phyloP scores from a whole-genome alignment of 1,140 invertebrate genomes.

The Procambarus virginalis region DNA sequence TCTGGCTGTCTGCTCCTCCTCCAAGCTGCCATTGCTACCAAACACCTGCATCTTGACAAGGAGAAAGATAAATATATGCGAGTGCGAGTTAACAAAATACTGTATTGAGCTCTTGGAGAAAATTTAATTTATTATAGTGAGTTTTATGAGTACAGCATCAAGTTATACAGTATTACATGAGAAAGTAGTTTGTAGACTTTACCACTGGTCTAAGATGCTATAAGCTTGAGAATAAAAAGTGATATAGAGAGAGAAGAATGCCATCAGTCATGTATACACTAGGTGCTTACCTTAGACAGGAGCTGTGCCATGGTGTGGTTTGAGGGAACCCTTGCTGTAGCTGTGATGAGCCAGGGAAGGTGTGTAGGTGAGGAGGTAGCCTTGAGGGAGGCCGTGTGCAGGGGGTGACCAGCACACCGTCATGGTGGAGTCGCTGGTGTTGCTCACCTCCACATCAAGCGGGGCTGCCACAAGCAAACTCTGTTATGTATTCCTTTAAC shows the following conservation, averaged over 20 bases:
- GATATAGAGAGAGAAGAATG: no score
- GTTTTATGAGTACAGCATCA: no score
- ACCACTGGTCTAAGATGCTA: no score
- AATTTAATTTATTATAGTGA: no score
- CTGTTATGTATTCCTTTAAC: no score
- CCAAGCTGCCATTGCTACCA: background rate
- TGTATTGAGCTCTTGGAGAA: no score
- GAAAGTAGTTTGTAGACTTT: no score
- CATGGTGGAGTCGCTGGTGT: slow-evolving; percentile 37
- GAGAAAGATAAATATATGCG: background rate
- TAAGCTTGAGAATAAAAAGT: no score
- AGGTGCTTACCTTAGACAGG: slow-evolving; percentile 11
- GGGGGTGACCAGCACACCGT: slow-evolving; percentile 53
- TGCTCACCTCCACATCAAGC: slow-evolving; percentile 5
- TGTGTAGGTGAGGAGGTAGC: slow-evolving; percentile 50
- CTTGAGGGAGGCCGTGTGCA: slow-evolving; percentile 33
- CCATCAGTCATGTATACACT: no score
- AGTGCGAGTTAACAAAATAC: no score
- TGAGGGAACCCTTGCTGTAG: slow-evolving; percentile 30
- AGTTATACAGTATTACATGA: no score
- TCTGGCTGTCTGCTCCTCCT: background rate
- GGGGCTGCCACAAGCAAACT: slow-evolving; percentile 10
- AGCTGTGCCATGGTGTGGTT: slow-evolving; percentile 46
- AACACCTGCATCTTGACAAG: background rate
- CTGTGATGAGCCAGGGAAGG: background rate